These are phyloP conservation scores for Macrosteles quadrilineatus DNA, from an alignment of 1,140 invertebrate species.

Conservation along the genomic window DNA sequence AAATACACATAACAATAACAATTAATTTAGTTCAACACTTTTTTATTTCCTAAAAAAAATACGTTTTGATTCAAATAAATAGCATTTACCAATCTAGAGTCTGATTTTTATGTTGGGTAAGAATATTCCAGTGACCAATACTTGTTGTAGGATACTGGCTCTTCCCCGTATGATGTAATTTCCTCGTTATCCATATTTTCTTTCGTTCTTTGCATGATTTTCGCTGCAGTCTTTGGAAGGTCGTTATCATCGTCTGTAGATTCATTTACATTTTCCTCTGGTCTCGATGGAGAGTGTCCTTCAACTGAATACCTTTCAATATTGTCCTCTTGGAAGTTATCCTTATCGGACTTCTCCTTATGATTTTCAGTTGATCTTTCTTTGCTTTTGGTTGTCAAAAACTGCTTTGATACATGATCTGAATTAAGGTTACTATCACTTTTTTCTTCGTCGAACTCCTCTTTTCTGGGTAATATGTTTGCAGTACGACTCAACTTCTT, in stretches of 20 bases:
- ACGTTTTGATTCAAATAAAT: not conserved
- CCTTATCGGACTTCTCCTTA: too few species aligned
- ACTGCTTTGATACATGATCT: too few species aligned
- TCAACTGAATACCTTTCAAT: too few species aligned
- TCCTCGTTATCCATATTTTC: not conserved
- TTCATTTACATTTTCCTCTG: not conserved
- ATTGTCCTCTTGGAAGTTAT: too few species aligned
- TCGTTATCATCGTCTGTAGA: not conserved
- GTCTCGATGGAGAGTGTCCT: too few species aligned
- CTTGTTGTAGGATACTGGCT: conserved; percentile 52
- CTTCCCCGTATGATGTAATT: conserved; percentile 43
- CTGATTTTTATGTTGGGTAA: conserved; percentile 31
- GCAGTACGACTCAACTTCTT: too few species aligned
- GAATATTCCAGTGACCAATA: conserved; percentile 57
- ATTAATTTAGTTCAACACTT: not conserved
- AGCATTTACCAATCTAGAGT: not conserved
- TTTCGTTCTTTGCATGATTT: not conserved
- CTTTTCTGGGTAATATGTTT: too few species aligned
- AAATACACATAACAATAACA: not conserved
- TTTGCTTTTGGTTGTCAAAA: too few species aligned
- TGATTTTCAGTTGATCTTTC: too few species aligned
- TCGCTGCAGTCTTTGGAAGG: not conserved
- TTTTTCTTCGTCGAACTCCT: too few species aligned
- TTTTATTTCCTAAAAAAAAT: not conserved
- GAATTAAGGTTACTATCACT: too few species aligned